Evolutionary conservation across 2,797 vertebrate species (phyloP).

Genomic region (Danio jaintianensis): DNA sequence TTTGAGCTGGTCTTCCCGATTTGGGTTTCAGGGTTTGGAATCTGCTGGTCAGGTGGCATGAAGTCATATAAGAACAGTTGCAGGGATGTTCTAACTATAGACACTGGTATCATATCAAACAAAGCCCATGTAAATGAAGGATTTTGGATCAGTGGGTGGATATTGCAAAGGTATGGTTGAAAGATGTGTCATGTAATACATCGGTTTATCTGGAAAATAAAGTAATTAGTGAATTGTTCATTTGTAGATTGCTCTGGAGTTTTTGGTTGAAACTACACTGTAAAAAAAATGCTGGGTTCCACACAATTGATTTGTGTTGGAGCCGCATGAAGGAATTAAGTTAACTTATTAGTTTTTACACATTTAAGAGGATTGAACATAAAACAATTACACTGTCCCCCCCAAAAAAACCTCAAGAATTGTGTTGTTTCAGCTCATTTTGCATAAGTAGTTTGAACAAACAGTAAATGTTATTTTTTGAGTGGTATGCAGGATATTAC

Average conservation of each 20-base stretch:
- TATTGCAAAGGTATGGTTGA: not conserved
- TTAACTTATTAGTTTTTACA: no score
- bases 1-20: conserved; percentile 51
- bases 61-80: conserved; percentile 67
- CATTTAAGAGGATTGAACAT: no score
- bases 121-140: conserved; percentile 59
- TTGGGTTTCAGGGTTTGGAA: conserved; percentile 74
- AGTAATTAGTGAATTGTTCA: not conserved
- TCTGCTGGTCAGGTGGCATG: conserved; percentile 60
- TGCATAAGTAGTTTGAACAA: no score
- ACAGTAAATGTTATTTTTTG: no score
- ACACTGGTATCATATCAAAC: conserved; percentile 72
- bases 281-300: no score
- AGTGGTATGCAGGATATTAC: not conserved
- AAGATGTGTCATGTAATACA: not conserved
- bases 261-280: not conserved
- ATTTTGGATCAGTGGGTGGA: conserved; percentile 51
- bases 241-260: not conserved
- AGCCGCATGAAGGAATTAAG: no score
- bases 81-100: conserved; percentile 75
- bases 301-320: no score
- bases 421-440: no score
- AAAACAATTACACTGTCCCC: no score
- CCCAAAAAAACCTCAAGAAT: no score
- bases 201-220: not conserved